Percentiles rank a stretch among this genome's conserved stretches.
Evolutionary conservation across 2,888 invertebrate species (phyloP).

Genomic region (Tetragonula carbonaria): DNA sequence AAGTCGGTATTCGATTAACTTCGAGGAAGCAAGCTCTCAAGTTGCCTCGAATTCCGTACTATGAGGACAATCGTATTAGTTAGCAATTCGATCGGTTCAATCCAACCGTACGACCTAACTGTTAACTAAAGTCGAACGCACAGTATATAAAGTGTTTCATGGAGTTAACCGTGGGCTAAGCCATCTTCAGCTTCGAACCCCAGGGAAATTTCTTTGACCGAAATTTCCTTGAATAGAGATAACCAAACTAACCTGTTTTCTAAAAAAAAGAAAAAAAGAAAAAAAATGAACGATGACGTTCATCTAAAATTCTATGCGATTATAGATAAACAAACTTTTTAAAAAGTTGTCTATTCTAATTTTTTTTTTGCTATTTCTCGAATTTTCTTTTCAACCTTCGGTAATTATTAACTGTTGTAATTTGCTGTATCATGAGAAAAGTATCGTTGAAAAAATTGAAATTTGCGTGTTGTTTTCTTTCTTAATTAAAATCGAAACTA

Average conservation of each 20-base stretch:
- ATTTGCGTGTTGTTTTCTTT: too few species aligned
- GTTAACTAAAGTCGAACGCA: slow-evolving; percentile 23
- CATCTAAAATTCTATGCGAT: slow-evolving; percentile 7
- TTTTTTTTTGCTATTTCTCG: too few species aligned
- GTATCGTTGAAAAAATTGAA: too few species aligned
- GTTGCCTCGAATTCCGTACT: neutral
- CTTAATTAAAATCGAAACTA: too few species aligned
- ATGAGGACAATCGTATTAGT: slow-evolving; percentile 2
- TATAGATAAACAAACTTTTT: too few species aligned
- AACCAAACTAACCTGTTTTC: neutral
- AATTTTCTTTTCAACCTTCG: too few species aligned
- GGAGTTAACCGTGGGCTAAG: slow-evolving; percentile 38
- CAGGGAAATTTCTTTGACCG: slow-evolving; percentile 53
- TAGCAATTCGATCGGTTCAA: neutral
- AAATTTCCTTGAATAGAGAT: slow-evolving; percentile 32
- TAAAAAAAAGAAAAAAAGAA: neutral
- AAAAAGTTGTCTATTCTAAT: too few species aligned
- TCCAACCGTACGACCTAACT: neutral
- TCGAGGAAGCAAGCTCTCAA: neutral
- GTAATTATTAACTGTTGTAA: too few species aligned
- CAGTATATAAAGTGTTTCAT: neutral
- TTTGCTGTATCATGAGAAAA: too few species aligned
- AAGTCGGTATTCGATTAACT: neutral
- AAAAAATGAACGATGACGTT: neutral
- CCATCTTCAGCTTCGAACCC: slow-evolving; percentile 6